Conservation (phyloP, 2,113 vertebrate genomes). For the Strix aluco region DNA sequence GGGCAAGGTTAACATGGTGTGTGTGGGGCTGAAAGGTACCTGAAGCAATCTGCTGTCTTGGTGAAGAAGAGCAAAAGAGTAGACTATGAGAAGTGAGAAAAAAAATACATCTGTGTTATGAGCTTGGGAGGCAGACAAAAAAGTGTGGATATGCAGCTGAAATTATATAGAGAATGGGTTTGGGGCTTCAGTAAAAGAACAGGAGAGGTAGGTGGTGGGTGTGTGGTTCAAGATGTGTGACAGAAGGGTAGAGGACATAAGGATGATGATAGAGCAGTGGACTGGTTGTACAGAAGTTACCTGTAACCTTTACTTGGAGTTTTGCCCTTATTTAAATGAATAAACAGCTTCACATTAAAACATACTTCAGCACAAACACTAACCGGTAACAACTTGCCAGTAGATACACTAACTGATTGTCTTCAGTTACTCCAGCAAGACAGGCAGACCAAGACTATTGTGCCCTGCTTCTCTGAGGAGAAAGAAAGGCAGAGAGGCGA, state of each 20-base stretch:
- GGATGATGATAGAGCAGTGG: not conserved
- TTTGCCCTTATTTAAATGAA: not conserved
- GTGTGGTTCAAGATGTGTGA: not conserved
- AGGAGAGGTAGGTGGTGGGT: not conserved
- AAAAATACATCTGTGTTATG: fast-evolving
- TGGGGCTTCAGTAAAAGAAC: not conserved
- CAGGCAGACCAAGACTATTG: not conserved
- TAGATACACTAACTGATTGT: not conserved
- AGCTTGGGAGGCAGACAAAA: not conserved
- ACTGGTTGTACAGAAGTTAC: not conserved
- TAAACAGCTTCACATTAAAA: not conserved
- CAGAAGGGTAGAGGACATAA: not conserved
- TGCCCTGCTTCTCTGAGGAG: not conserved
- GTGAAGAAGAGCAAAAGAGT: not conserved
- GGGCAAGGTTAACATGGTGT: not conserved
- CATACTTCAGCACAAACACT: not conserved
- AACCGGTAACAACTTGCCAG: not conserved
- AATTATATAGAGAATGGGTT: not conserved
- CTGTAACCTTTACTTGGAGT: not conserved
- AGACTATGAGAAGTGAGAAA: not conserved
- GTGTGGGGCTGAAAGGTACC: not conserved
- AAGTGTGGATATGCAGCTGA: not conserved
- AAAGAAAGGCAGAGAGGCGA: not conserved
- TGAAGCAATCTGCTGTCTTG: not conserved
- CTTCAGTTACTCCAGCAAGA: not conserved